Conservation (phyloP, 2,113 vertebrate genomes). For the Phoxinus phoxinus region DNA sequence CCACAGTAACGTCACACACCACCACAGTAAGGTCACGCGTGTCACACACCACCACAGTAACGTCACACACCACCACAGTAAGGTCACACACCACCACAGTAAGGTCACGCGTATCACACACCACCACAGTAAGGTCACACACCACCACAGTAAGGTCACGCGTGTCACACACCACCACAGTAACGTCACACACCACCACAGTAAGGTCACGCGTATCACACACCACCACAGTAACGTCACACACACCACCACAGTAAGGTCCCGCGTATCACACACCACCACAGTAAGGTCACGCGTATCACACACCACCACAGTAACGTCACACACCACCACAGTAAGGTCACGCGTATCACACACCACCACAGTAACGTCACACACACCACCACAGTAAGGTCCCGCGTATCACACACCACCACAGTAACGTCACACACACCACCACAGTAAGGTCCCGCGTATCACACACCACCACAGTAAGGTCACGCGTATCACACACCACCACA, state of each 20-base stretch:
- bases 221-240: no score
- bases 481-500: conserved; percentile 82
- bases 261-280: no score
- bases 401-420: no score
- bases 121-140: no score
- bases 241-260: conserved; percentile 76
- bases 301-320: no score
- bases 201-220: conserved; percentile 65
- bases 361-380: no score
- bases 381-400: conserved; percentile 69
- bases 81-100: conserved; percentile 88
- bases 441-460: conserved; percentile 65
- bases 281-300: no score
- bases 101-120: conserved; percentile 65
- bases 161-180: no score
- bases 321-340: conserved; percentile 87
- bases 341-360: conserved; percentile 66
- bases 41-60: no score
- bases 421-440: conserved; percentile 86
- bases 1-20: no score
- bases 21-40: conserved; percentile 69
- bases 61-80: no score
- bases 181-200: conserved; percentile 86
- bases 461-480: conserved; percentile 87
- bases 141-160: conserved; percentile 71